Evolutionary conservation across 1,140 invertebrate genomes (phyloP).

Genomic region (Hylyphantes graminicola): DNA sequence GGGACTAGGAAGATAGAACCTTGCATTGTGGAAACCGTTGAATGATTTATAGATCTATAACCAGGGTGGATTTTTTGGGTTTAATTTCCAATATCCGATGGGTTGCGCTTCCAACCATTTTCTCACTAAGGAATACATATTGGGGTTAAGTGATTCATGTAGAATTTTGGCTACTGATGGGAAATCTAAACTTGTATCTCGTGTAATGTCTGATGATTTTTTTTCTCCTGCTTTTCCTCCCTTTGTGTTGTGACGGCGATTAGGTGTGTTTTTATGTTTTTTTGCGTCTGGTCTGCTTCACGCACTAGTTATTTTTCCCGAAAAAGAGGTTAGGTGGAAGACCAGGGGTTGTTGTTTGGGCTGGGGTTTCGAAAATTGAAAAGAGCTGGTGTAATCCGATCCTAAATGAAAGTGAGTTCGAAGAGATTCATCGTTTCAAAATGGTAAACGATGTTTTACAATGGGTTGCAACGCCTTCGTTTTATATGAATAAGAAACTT

Average conservation of each 20-base stretch:
- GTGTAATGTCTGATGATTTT: not conserved
- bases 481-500: too few relatives aligned
- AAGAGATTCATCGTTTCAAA: too few relatives aligned
- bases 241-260: conserved; percentile 4
- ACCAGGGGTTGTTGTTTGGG: not conserved
- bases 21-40: not conserved
- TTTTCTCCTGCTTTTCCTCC: conserved; percentile 10
- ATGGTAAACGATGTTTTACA: too few relatives aligned
- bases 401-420: too few relatives aligned
- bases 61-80: conserved; percentile 23
- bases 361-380: too few relatives aligned
- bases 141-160: conserved; percentile 42
- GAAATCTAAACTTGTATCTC: not conserved
- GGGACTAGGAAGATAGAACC: not conserved
- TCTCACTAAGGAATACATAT: conserved; percentile 13
- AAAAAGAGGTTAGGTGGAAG: conserved; percentile 12
- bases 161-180: conserved; percentile 7
- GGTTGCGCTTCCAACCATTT: conserved; percentile 5
- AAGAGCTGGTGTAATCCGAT: too few relatives aligned
- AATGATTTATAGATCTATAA: conserved; percentile 36
- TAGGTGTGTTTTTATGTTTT: conserved; percentile 17
- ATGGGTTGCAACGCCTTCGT: too few relatives aligned
- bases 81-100: conserved; percentile 53
- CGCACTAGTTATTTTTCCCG: conserved; percentile 9
- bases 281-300: conserved; percentile 9